These are phyloP conservation scores for Nothura maculosa DNA, from an alignment of 2,797 vertebrate species.

Conservation along the genomic window DNA sequence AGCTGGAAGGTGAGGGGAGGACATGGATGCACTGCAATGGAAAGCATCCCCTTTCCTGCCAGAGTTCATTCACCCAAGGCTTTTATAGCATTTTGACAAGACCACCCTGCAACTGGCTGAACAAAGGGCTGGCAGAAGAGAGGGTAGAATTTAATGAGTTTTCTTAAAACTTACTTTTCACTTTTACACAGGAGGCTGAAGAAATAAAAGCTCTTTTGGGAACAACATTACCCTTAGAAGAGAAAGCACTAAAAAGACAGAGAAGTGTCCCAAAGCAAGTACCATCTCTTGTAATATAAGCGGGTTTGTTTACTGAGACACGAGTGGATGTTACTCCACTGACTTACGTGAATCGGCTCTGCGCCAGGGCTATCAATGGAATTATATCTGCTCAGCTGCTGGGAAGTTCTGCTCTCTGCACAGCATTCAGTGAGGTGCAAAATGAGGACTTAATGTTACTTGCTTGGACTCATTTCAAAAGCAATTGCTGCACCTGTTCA, in stretches of 20 bases:
- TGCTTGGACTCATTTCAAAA: constrained; percentile 56
- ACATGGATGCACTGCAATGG: not conserved
- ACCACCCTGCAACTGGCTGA: not conserved
- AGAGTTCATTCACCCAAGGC: not conserved
- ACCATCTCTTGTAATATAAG: constrained; percentile 10
- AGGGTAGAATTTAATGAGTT: rapidly evolving
- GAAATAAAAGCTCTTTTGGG: not conserved
- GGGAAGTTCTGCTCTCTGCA: constrained; percentile 69
- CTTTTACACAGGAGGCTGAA: rapidly evolving
- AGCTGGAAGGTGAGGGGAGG: not conserved
- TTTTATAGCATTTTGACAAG: not conserved
- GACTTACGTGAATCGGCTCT: constrained; percentile 36
- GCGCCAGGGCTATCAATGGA: constrained; percentile 41
- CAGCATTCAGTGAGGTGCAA: constrained; percentile 60
- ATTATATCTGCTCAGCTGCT: constrained; percentile 51
- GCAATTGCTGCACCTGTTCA: constrained; percentile 66
- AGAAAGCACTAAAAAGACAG: not conserved
- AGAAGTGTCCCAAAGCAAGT: constrained; percentile 1
- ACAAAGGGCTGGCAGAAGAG: rapidly evolving
- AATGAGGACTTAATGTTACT: constrained; percentile 57
- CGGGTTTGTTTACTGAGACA: constrained; percentile 5
- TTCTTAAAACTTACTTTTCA: rapidly evolving
- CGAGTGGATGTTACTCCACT: constrained; percentile 11
- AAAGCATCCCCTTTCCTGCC: not conserved
- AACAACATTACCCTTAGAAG: not conserved